Percentiles rank a stretch among this genome's conserved stretches.
Evolutionary conservation across 2,113 vertebrate species (phyloP).

Genomic region (Sinocyclocheilus rhinocerous): DNA sequence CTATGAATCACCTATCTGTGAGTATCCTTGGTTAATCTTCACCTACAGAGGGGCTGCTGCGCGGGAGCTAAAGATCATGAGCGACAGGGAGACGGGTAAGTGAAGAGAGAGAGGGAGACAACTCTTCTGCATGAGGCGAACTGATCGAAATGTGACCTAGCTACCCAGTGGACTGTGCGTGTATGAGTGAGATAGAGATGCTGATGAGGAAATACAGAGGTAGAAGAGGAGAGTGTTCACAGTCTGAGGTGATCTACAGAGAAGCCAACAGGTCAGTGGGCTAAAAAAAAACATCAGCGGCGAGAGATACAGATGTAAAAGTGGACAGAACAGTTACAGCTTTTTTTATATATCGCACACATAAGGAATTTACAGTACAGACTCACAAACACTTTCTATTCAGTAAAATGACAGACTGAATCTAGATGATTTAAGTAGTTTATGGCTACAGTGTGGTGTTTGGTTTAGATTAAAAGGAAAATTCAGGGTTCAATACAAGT

Average conservation of each 20-base stretch:
- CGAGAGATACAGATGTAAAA: background rate
- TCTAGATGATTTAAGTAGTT: background rate
- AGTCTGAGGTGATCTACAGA: conserved; percentile 41
- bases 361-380: background rate
- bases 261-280: background rate
- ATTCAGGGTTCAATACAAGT: too few relatives aligned
- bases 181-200: conserved; percentile 40
- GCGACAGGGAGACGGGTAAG: background rate
- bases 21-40: background rate
- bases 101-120: conserved; percentile 32
- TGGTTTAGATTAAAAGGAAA: background rate
- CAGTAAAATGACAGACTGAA: background rate
- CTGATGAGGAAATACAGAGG: conserved; percentile 59
- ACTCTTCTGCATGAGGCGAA: conserved; percentile 26
- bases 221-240: conserved; percentile 51
- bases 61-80: background rate
- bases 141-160: conserved; percentile 41
- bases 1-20: background rate
- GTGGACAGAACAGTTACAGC: background rate
- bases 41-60: background rate
- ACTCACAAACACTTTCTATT: background rate
- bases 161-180: conserved; percentile 33
- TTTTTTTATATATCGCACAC: background rate
- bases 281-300: background rate
- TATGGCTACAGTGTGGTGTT: background rate